phyloP scores from a whole-genome alignment of 2,113 vertebrate species.

The Xenopus tropicalis region DNA sequence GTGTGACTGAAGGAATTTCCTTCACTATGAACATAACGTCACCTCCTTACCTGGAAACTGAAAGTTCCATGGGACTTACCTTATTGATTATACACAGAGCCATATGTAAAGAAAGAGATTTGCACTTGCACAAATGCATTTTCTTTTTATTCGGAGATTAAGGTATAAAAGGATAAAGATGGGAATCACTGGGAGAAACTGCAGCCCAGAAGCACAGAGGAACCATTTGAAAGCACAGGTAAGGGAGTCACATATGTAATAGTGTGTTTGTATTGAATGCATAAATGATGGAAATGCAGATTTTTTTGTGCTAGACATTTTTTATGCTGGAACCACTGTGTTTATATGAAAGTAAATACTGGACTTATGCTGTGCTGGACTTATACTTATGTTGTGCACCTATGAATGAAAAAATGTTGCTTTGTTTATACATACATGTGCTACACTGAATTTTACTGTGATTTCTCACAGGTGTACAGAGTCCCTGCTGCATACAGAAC shows the following conservation, averaged over 20 bases:
- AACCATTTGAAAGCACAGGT: too few relatives aligned
- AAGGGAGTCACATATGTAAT: too few relatives aligned
- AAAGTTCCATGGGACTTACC: neutral
- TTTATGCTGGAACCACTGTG: too few relatives aligned
- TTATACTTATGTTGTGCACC: too few relatives aligned
- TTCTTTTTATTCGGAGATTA: neutral
- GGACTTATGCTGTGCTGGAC: too few relatives aligned
- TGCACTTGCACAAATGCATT: neutral
- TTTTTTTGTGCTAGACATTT: too few relatives aligned
- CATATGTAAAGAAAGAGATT: neutral
- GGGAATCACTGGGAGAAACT: neutral
- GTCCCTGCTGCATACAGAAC: neutral
- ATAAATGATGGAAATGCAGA: too few relatives aligned
- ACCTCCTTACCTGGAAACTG: slow-evolving; percentile 14
- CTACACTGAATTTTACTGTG: neutral
- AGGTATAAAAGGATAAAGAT: neutral
- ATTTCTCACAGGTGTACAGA: neutral
- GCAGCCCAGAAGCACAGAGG: neutral
- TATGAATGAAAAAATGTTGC: too few relatives aligned
- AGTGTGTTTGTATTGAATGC: too few relatives aligned
- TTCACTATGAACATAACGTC: neutral
- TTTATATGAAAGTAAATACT: too few relatives aligned
- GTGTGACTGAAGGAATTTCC: neutral
- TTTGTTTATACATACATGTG: too few relatives aligned
- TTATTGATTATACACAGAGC: neutral